phyloP scores from a whole-genome alignment of 2,797 vertebrate species.

The Alcedo atthis region DNA sequence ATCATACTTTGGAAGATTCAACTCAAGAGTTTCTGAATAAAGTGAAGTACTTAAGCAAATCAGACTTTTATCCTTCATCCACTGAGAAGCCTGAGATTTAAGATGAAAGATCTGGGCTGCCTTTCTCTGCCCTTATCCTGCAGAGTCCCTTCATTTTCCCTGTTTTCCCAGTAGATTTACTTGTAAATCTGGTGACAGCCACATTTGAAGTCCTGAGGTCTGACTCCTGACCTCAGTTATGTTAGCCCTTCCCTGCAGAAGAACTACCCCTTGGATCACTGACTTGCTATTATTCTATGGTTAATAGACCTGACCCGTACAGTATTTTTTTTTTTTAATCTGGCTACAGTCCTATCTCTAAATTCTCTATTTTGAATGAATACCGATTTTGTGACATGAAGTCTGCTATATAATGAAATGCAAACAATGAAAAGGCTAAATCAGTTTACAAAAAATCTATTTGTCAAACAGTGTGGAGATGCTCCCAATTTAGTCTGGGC shows the following conservation, averaged over 20 bases:
- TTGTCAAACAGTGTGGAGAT: constrained; percentile 80
- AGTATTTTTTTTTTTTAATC: constrained; percentile 73
- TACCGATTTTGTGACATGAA: constrained; percentile 79
- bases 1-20: constrained; percentile 3
- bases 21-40: constrained; percentile 27
- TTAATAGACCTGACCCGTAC: constrained; percentile 78
- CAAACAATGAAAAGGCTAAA: constrained; percentile 81
- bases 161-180: constrained; percentile 66
- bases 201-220: constrained; percentile 53
- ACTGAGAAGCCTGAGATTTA: constrained; percentile 24
- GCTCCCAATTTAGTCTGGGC: constrained; percentile 74
- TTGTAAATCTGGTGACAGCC: constrained; percentile 64
- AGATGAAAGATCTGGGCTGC: constrained; percentile 48
- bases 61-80: constrained; percentile 35
- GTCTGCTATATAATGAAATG: constrained; percentile 80
- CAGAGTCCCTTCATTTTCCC: constrained; percentile 38
- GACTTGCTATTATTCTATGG: constrained; percentile 76
- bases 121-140: constrained; percentile 29
- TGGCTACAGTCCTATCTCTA: constrained; percentile 73
- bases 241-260: constrained; percentile 67
- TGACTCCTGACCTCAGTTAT: constrained; percentile 71
- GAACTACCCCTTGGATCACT: constrained; percentile 68
- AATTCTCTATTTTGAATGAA: constrained; percentile 80
- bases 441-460: constrained; percentile 84
- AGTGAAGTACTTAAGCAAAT: constrained; percentile 26